A percentile compares a stretch with the other conserved stretches of the same genome.
phyloP scores from a whole-genome alignment of 1,140 invertebrate species.

The Lasioglossum albipes region DNA sequence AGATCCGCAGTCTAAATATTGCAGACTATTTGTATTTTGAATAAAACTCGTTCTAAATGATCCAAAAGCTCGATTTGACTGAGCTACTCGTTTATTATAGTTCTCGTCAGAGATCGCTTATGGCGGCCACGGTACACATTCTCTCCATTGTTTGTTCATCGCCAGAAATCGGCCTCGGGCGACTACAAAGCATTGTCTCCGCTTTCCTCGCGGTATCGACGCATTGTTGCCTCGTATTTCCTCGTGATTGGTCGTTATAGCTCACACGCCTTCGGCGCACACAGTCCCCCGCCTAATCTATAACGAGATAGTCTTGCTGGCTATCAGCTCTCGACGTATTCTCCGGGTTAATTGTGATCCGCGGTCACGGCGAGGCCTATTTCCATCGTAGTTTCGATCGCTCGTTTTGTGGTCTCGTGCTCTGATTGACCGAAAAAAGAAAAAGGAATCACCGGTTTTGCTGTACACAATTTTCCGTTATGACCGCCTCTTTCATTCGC shows the following conservation, averaged over 20 bases:
- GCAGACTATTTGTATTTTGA: no score
- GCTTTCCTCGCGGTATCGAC: neutral
- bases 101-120: no score
- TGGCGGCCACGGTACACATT: no score
- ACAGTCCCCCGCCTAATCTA: conserved; percentile 16
- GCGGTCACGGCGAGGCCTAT: conserved; percentile 22
- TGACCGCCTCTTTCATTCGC: neutral
- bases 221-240: conserved; percentile 2
- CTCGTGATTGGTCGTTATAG: conserved; percentile 15
- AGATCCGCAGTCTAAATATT: no score
- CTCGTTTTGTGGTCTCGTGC: neutral
- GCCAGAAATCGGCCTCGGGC: no score
- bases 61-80: no score
- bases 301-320: conserved; percentile 17
- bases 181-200: neutral
- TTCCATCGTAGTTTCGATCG: neutral
- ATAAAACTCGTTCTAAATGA: no score
- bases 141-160: no score
- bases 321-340: conserved; percentile 7
- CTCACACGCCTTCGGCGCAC: conserved; percentile 10
- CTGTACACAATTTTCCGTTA: neutral
- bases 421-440: neutral
- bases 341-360: conserved; percentile 32
- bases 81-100: no score
- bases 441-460: neutral